phyloP scores from a whole-genome alignment of 1,140 invertebrate species.

The Drosophila sturtevanti region DNA sequence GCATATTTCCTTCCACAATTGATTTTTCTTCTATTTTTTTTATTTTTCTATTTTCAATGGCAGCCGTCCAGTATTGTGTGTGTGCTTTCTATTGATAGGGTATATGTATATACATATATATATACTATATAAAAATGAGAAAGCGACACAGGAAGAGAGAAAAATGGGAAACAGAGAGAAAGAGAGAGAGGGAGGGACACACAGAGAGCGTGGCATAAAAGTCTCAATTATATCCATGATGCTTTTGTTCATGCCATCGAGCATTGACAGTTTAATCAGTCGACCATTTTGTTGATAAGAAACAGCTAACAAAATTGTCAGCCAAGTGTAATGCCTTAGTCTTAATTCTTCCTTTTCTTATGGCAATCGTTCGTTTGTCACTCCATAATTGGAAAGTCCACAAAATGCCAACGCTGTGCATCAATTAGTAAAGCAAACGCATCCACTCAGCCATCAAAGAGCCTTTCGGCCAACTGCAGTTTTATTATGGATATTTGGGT shows the following conservation, averaged over 20 bases:
- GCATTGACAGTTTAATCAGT: constrained; percentile 57
- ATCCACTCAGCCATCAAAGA: constrained; percentile 69
- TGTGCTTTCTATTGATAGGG: background rate
- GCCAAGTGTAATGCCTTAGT: background rate
- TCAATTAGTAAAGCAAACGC: constrained; percentile 78
- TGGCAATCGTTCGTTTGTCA: constrained; percentile 4
- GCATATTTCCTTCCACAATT: constrained; percentile 64
- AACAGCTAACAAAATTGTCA: background rate
- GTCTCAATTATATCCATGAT: constrained; percentile 40
- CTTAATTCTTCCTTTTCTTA: constrained; percentile 1
- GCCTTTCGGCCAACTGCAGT: constrained; percentile 41
- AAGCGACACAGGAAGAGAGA: background rate
- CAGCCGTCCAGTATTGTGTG: background rate
- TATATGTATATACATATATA: background rate
- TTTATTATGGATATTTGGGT: constrained; percentile 24
- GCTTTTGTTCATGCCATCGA: constrained; percentile 20
- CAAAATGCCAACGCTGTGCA: constrained; percentile 63
- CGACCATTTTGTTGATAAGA: constrained; percentile 28
- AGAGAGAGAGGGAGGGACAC: constrained; percentile 2
- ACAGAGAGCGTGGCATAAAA: background rate
- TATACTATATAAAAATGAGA: background rate
- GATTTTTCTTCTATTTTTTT: constrained; percentile 39
- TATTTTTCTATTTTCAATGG: background rate
- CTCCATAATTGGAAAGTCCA: constrained; percentile 63
- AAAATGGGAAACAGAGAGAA: background rate